Base-by-base conservation (phyloP, 1,140 invertebrate species). In the Cydia pomonella region DNA sequence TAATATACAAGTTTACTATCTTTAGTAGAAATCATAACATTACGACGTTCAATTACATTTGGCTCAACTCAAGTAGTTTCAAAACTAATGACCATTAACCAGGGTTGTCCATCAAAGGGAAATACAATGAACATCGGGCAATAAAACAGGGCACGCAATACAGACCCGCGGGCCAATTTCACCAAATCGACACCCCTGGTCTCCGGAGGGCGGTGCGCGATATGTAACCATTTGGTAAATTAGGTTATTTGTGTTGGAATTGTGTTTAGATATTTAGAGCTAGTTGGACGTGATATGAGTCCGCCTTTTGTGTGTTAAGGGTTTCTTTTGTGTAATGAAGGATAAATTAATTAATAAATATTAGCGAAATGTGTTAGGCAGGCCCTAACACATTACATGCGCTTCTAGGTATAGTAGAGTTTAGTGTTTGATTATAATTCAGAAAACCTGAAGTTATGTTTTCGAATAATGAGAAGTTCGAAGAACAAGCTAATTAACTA, bases 151-250 rank as follows among this genome's bases (percentile, higher is more conserved):
- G 63, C 25, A 33, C 63, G 27, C 64, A 33, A 69, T 69, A 33
- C 12, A 29, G 64, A 6, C 29, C 64, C 64, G 64, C 64, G 64
- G 64, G 29, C 33, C 33, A 69, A 69, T 69, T 33, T 69, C 64
- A 69, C 64, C 64, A 18, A 69, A 69, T 69, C 64, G 64, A 69
- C 64, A 69, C 64, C 64, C 64, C 64, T 69, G n/a, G 64, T 33
- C 64, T 41, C 64, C 0, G 64, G 64, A 69, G 64, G 29, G 64
- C 64, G 27, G 27, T 13, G 29, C 29, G 64, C 64, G 33, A 18
- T 69, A 69, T 69, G 64, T 69, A 69, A 38, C 64, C 64, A 69
- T 69, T 69, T 69, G 18, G 18, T 69, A 69, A 69, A 69, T 69
- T 33, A 38, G 27, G 64, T 69, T 69, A 69, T 69, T 69, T 69